Conservation (phyloP, 2,888 invertebrate species). For the Elaeidobius kamerunicus region DNA sequence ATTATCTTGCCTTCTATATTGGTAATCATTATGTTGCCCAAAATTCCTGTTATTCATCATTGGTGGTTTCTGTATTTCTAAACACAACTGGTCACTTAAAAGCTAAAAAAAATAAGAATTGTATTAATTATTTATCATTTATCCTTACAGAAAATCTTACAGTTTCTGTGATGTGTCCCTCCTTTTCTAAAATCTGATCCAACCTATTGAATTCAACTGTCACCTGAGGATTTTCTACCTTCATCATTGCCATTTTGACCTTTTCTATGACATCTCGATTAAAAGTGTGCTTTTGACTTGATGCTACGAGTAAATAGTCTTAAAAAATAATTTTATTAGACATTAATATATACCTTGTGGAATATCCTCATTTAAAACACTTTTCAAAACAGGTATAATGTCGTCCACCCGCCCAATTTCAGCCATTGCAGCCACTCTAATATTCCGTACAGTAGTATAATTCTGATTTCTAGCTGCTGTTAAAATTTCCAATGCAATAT, state of each 20-base stretch:
- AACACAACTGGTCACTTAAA: slow-evolving; percentile 47
- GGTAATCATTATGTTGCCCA: slow-evolving; percentile 6
- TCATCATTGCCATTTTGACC: slow-evolving; percentile 52
- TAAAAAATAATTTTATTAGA: neutral
- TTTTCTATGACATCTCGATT: slow-evolving; percentile 60
- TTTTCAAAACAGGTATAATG: slow-evolving; percentile 57
- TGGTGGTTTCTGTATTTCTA: slow-evolving; percentile 38
- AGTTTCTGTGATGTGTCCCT: slow-evolving; percentile 50
- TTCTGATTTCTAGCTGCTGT: slow-evolving; percentile 54
- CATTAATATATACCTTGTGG: slow-evolving; percentile 43
- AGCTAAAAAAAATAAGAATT: slow-evolving; percentile 41
- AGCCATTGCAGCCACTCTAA: slow-evolving; percentile 63
- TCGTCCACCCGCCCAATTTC: slow-evolving; percentile 64
- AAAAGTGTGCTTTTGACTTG: slow-evolving; percentile 52
- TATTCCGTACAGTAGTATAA: slow-evolving; percentile 67
- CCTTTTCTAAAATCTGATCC: slow-evolving; percentile 54
- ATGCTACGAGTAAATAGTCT: neutral
- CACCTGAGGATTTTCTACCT: slow-evolving; percentile 53
- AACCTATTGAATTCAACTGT: slow-evolving; percentile 56
- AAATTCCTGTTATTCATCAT: slow-evolving; percentile 28
- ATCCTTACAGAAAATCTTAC: slow-evolving; percentile 30
- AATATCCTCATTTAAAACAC: slow-evolving; percentile 56
- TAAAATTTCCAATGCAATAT: slow-evolving; percentile 65
- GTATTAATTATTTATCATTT: neutral
- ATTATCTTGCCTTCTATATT: slow-evolving; percentile 4